Percentiles rank a stretch among this genome's conserved stretches.
Evolutionary conservation across 2,888 invertebrate genomes (phyloP).

Genomic region (Elysia crispata): DNA sequence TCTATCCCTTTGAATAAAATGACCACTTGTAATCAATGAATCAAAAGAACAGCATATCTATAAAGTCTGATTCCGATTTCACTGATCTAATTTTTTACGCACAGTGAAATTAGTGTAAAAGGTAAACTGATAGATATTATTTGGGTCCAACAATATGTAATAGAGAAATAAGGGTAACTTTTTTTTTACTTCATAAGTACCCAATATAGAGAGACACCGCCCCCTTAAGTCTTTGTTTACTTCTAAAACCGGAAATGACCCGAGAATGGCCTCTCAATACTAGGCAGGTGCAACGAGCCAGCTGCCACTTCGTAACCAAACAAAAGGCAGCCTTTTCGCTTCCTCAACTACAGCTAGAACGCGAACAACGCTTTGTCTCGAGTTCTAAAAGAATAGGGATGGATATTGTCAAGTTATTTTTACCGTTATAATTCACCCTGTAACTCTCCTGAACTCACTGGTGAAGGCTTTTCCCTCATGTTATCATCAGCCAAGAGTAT

Average conservation of each 20-base stretch:
- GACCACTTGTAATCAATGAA: too few relatives aligned
- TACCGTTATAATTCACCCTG: conserved; percentile 38
- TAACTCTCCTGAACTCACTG: not conserved
- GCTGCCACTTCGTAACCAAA: conserved; percentile 47
- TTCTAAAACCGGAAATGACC: conserved; percentile 40
- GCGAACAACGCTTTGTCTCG: conserved; percentile 39
- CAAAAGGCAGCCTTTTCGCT: conserved; percentile 41
- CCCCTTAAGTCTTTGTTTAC: conserved; percentile 30
- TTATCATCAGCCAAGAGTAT: too few relatives aligned
- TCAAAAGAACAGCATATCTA: too few relatives aligned
- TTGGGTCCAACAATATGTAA: too few relatives aligned
- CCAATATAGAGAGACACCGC: not conserved
- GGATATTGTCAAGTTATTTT: conserved; percentile 30
- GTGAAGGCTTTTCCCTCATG: not conserved
- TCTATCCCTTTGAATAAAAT: too few relatives aligned
- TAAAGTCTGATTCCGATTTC: too few relatives aligned
- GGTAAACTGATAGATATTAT: too few relatives aligned
- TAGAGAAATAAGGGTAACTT: too few relatives aligned
- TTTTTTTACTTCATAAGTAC: too few relatives aligned
- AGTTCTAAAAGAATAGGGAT: conserved; percentile 19
- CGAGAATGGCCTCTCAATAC: conserved; percentile 12
- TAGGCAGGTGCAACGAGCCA: conserved; percentile 45
- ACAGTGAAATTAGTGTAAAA: too few relatives aligned
- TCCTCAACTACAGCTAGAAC: conserved; percentile 32
- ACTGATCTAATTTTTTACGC: too few relatives aligned